Conservation (phyloP, 2,797 vertebrate species). For the Trachurus trachurus region DNA sequence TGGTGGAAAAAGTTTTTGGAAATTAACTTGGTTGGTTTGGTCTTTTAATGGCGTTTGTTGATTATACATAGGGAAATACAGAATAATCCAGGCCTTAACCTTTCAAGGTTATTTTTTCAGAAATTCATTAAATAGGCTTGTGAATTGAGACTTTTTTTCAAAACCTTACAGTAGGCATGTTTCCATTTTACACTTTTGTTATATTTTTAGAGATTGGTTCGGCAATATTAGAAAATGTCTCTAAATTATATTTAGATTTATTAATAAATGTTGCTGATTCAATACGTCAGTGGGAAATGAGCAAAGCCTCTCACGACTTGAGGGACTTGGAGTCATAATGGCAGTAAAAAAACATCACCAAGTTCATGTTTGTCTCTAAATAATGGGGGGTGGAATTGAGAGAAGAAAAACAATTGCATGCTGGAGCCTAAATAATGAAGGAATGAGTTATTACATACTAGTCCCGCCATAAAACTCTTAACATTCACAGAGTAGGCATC, state of each 20-base stretch:
- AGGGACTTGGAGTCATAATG: conserved; percentile 33
- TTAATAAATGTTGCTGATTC: conserved; percentile 7
- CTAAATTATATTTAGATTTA: conserved; percentile 2
- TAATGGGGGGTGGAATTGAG: neutral
- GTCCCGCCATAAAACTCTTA: conserved; percentile 14
- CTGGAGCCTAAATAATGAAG: neutral
- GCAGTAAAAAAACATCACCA: neutral
- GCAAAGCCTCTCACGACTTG: conserved; percentile 8
- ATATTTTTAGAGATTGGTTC: neutral
- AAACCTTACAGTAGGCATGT: too few species aligned
- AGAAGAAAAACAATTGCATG: neutral
- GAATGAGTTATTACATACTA: neutral
- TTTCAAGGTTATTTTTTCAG: neutral
- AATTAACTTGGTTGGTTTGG: neutral
- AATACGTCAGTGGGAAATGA: conserved; percentile 40
- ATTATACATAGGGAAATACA: too few species aligned
- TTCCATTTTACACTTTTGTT: too few species aligned
- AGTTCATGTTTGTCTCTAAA: neutral
- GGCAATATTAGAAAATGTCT: neutral
- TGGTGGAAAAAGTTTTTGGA: neutral
- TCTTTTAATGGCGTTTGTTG: neutral
- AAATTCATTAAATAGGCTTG: neutral
- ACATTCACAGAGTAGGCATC: neutral
- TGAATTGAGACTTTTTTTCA: too few species aligned
- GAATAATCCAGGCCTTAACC: neutral